phyloP scores from a whole-genome alignment of 2,888 invertebrate genomes.

The Harpalus rufipes region DNA sequence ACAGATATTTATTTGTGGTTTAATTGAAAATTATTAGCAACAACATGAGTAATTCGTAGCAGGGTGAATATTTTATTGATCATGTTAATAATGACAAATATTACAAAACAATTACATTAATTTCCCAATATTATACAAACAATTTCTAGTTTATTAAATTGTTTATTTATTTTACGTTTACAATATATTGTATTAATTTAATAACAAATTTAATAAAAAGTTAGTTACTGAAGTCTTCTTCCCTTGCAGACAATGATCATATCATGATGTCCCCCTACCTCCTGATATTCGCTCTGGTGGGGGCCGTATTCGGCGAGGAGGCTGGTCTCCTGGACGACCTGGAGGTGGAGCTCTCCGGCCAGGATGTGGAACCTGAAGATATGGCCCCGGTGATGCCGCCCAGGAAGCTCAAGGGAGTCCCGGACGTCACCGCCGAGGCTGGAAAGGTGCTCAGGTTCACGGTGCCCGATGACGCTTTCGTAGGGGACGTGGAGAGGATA shows the following conservation, averaged over 20 bases:
- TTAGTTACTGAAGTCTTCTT: background rate
- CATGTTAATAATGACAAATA: background rate
- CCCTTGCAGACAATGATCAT: constrained; percentile 59
- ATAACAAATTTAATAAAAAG: background rate
- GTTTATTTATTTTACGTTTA: background rate
- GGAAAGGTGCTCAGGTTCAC: constrained; percentile 87
- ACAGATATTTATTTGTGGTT: background rate
- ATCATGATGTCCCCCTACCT: constrained; percentile 33
- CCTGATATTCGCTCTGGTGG: constrained; percentile 68
- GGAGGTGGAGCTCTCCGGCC: constrained; percentile 69
- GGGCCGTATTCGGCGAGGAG: constrained; percentile 77
- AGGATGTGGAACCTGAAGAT: constrained; percentile 69
- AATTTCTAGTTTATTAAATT: constrained; percentile 8
- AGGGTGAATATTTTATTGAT: background rate
- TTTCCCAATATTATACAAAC: background rate
- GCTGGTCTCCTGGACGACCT: constrained; percentile 74
- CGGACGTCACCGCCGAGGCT: constrained; percentile 83
- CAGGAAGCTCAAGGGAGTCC: constrained; percentile 78
- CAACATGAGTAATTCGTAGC: background rate
- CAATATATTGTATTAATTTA: background rate
- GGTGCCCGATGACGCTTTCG: constrained; percentile 86
- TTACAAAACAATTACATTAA: background rate
- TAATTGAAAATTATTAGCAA: background rate
- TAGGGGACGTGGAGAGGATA: constrained; percentile 83
- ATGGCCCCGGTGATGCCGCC: constrained; percentile 68